Conservation (phyloP, 1,140 invertebrate species). For the Apocrypta bakeri region DNA sequence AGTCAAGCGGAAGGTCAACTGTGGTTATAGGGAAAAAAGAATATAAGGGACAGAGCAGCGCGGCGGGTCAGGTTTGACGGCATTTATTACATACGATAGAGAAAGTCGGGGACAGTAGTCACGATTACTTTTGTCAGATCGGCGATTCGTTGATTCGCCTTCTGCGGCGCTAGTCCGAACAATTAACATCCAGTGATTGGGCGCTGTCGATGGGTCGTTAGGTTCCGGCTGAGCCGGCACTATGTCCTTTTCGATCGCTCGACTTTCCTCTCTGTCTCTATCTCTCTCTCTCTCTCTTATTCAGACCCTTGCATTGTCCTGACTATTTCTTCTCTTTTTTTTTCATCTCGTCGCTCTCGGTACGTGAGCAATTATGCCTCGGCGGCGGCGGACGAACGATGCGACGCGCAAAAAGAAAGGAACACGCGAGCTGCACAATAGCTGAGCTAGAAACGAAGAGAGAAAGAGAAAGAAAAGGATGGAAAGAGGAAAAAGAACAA, state of each 20-base stretch:
- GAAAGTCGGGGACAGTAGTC: background rate
- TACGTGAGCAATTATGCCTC: constrained; percentile 68
- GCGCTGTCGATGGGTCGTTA: constrained; percentile 62
- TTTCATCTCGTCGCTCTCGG: constrained; percentile 34
- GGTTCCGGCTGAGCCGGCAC: constrained; percentile 67
- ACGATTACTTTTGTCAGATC: constrained; percentile 51
- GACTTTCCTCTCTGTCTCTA: constrained; percentile 53
- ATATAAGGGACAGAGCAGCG: background rate
- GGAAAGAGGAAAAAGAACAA: constrained; percentile 14
- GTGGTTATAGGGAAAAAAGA: background rate
- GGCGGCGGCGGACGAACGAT: background rate
- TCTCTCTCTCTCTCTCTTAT: constrained; percentile 47
- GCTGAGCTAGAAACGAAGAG: background rate
- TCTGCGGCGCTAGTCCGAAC: constrained; percentile 52
- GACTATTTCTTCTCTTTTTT: constrained; percentile 19
- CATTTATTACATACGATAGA: constrained; percentile 18
- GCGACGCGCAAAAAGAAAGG: constrained; percentile 51
- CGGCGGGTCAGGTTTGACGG: background rate
- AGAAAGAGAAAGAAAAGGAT: constrained; percentile 11
- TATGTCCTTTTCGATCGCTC: constrained; percentile 58
- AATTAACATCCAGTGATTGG: constrained; percentile 69
- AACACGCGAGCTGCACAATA: constrained; percentile 52
- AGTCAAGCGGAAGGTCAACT: background rate
- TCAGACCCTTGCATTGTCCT: background rate
- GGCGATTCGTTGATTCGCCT: constrained; percentile 56